Evolutionary conservation across 2,797 vertebrate genomes (phyloP), one percentile per base, ranked within the genome.

Genomic region (Coreius guichenoti): DNA sequence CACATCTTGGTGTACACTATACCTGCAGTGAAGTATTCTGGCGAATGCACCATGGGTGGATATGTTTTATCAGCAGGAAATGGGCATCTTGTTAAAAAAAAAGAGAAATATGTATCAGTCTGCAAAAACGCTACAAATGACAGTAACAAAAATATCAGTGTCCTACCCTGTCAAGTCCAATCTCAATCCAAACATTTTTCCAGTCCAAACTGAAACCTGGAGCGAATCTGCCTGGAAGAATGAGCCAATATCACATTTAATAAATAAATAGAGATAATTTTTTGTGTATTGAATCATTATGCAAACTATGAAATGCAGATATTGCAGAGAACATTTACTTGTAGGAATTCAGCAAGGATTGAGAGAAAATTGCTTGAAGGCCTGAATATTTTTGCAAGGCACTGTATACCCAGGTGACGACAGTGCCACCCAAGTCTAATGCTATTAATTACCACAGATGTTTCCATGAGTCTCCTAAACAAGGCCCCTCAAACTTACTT

Each of bases 381-480:
- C 68, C 33, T 77, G 73, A 77, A 39, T 84, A 68, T 51, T 39
- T 84, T 68, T 76, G 73, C 63, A 36, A 83, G 61, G 58, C 58
- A 67, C 31, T 83, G 72, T 67, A 91, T 89, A 92, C 87, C 87
- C 89, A 91, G 90, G 83, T 93, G 93, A 94, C 88, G 90, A 94
- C 92, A 93, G 93, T 92, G 93, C 93, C 94, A 93, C 92, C 93
- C 92, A 92, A 92, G 93, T 91, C 88, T 91, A 90, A 14, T 88
- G 81, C 92, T 95, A 94, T 95, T 95, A 89, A 93, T 95, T 94
- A 94, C 92, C 93, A 89, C 95, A 96, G 93, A 96, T 95, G 92
- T 95, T 94, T 93, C 91, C 91, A 88, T 91, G 93, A 92, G 90
- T 91, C 94, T 93, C 91, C 90, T 81, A 86, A 91, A 87, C 93